These are phyloP conservation scores for Eilema sororculum DNA, from an alignment of 2,888 invertebrate species.

Conservation along the genomic window DNA sequence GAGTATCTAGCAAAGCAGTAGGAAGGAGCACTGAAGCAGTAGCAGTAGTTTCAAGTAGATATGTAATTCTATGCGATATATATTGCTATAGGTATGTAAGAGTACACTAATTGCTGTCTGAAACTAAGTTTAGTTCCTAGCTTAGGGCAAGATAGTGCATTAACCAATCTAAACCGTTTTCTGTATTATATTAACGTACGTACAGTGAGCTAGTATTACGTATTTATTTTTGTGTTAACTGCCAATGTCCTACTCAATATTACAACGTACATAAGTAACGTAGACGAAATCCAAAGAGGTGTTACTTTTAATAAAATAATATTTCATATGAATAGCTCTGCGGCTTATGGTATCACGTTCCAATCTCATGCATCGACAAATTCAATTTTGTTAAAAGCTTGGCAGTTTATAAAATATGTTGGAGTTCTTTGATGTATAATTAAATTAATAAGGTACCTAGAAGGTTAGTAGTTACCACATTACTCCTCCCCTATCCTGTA, in stretches of 20 bases:
- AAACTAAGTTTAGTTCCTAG: slow-evolving; percentile 13
- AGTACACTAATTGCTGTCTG: slow-evolving; percentile 12
- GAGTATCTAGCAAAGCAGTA: too few relatives aligned
- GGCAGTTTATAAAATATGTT: background rate
- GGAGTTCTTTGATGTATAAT: background rate
- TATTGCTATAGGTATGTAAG: background rate
- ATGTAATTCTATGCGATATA: background rate
- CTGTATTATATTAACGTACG: background rate
- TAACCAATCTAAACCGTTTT: slow-evolving; percentile 11
- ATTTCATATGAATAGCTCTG: background rate
- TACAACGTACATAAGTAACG: too few relatives aligned
- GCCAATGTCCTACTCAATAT: background rate
- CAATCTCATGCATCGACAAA: background rate
- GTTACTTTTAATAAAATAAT: background rate
- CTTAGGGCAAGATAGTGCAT: slow-evolving; percentile 19
- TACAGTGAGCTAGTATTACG: background rate
- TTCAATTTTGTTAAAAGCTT: background rate
- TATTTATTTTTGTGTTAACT: background rate
- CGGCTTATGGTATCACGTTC: background rate
- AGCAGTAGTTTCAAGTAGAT: background rate
- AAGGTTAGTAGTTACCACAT: too few relatives aligned
- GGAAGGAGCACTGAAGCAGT: too few relatives aligned
- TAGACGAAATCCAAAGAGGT: too few relatives aligned
- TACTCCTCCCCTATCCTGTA: too few relatives aligned
- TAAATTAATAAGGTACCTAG: too few relatives aligned